phyloP scores from a whole-genome alignment of 2,113 vertebrate genomes.

The Oryzias javanicus region DNA sequence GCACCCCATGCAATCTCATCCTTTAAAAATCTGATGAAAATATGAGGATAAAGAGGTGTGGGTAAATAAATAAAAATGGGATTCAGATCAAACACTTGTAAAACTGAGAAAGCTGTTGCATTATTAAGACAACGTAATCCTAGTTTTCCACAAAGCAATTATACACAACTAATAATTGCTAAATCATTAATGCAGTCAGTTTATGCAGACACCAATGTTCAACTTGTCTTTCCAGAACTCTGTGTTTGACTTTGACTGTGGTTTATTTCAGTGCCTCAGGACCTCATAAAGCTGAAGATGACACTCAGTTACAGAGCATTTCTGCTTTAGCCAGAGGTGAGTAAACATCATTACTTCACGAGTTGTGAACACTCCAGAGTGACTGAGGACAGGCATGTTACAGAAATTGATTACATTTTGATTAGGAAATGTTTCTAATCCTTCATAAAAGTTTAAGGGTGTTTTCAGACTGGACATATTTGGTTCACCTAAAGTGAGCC shows the following conservation, averaged over 20 bases:
- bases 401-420: too few relatives aligned
- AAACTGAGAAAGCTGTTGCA: conserved; percentile 55
- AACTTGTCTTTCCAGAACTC: conserved; percentile 39
- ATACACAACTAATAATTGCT: conserved; percentile 69
- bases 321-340: background rate
- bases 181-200: conserved; percentile 63
- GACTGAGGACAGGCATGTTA: too few relatives aligned
- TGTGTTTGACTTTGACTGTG: conserved; percentile 42
- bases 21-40: conserved; percentile 10
- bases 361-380: too few relatives aligned
- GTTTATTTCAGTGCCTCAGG: conserved; percentile 34
- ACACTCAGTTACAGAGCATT: conserved; percentile 32
- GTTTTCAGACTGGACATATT: too few relatives aligned
- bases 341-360: too few relatives aligned
- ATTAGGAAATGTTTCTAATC: too few relatives aligned
- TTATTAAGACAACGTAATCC: conserved; percentile 64
- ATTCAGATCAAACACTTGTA: conserved; percentile 43
- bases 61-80: conserved; percentile 34
- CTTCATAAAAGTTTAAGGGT: too few relatives aligned
- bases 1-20: conserved; percentile 1
- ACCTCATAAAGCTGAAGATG: conserved; percentile 19
- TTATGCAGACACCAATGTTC: conserved; percentile 44
- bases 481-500: too few relatives aligned
- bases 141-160: conserved; percentile 65
- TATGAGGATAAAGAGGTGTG: conserved; percentile 13